Base-by-base conservation (phyloP, 1,140 invertebrate species). In the Sitodiplosis mosellana region DNA sequence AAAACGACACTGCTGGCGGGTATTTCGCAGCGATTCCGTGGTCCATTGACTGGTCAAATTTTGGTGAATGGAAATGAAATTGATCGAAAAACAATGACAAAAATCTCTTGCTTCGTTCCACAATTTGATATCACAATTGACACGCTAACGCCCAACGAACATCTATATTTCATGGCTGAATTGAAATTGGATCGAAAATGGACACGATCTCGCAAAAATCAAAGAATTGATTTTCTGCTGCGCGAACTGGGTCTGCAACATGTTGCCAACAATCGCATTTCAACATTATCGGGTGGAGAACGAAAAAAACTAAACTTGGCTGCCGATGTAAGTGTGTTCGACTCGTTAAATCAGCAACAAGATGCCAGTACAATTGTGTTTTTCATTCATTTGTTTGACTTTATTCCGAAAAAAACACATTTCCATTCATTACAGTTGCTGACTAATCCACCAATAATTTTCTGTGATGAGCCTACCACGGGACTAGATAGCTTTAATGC, bases 301-400 rank as follows among this genome's bases (percentile, higher is more conserved):
- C 77, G 77, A 55, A 90, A 89, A 60, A 70, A 87, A 54, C 69
- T 94, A 7, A 77, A 87, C 1, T 73, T 94, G 53, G 90, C 87
- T 37, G 80, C 84, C 41, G 85, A 92, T 73, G 83, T 87, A 66
- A 59, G 54, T 52, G n/a, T n/a, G n/a, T n/a, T n/a, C n/a, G n/a
- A n/a, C n/a, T n/a, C n/a, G n/a, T n/a, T n/a, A n/a, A n/a, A n/a
- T n/a, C n/a, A n/a, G n/a, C n/a, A n/a, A n/a, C n/a, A n/a, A n/a
- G n/a, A n/a, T n/a, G n/a, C n/a, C n/a, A n/a, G n/a, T n/a, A n/a
- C n/a, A n/a, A n/a, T n/a, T n/a, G n/a, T n/a, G n/a, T n/a, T n/a
- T n/a, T n/a, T n/a, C n/a, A n/a, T n/a, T n/a, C n/a, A n/a, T n/a
- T n/a, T n/a, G n/a, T n/a, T n/a, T n/a, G n/a, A n/a, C n/a, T n/a